Base-by-base conservation (phyloP, 2,888 invertebrate species). In the Plagodis pulveraria region DNA sequence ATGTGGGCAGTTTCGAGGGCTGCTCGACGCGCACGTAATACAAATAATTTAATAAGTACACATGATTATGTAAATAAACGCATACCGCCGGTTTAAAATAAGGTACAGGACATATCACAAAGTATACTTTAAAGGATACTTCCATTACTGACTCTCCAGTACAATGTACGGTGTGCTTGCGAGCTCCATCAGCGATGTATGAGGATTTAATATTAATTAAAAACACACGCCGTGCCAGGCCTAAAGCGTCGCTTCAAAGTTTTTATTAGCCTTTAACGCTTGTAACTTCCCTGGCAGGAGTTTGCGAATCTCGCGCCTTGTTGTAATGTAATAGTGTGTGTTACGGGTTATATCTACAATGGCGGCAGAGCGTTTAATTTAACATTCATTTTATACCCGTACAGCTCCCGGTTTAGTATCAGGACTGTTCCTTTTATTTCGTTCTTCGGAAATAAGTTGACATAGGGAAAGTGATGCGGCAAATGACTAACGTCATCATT, bases 171-270 rank as follows among this genome's bases (percentile, higher is more conserved):
- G 53, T 22, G 46, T 46, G 43, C 40, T 11, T 32, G 11, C 46
- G 44, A 34, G 56, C 62, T 63, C 56, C 56, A 63, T 63, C 62
- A 58, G 58, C 62, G 58, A 63, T 63, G 62, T 61, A 61, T 61
- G 60, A 61, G 60, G 62, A 63, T 63, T 63, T 63, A 63, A 63
- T 58, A 63, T 63, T 63, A 63, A 63, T 63, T 63, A 63, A 63
- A 62, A 63, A 63, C 62, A 63, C 58, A 63, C 62, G 62, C 52
- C 34, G 56, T 38, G 42, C 33, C 56, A 56, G 10, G 60, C 56
- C 49, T 56, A 49, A 44, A 61, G 56, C 56, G 56, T 8, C 38
- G 54, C 52, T 52, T 32, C 51, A 11, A 56, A 61, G 52, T 56
- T 61, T 61, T 61, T 60, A 60, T 56, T 61, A 50, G 52, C 52